Evolutionary conservation across 2,888 invertebrate species (phyloP).

Genomic region (Gerris lacustris): DNA sequence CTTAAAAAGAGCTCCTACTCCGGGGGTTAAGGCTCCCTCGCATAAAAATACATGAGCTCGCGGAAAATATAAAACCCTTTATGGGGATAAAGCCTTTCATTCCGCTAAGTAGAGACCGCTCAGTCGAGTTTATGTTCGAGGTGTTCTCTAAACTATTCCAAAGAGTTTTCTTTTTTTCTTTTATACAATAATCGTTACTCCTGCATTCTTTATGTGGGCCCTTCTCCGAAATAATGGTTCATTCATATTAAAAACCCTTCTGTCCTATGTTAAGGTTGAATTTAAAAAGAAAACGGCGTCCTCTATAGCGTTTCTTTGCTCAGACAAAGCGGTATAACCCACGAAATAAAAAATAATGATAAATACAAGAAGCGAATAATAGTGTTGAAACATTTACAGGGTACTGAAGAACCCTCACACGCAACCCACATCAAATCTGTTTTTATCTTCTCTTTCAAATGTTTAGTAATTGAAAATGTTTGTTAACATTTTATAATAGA

Average conservation of each 20-base stretch:
- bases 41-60: constrained; percentile 5
- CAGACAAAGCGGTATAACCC: too few relatives aligned
- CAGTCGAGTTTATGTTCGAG: neutral
- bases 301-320: too few relatives aligned
- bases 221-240: neutral
- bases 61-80: constrained; percentile 1
- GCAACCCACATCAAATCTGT: too few relatives aligned
- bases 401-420: too few relatives aligned
- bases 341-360: too few relatives aligned
- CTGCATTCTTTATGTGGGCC: neutral
- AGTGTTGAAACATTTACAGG: too few relatives aligned
- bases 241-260: neutral
- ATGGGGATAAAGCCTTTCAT: neutral
- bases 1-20: constrained; percentile 21
- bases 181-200: neutral
- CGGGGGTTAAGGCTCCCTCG: neutral
- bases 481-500: too few relatives aligned
- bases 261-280: neutral
- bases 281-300: too few relatives aligned
- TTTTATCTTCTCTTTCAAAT: too few relatives aligned
- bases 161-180: neutral
- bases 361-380: too few relatives aligned
- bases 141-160: neutral
- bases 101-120: constrained; percentile 1
- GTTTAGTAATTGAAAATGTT: too few relatives aligned